A percentile compares a stretch with the other conserved stretches of the same genome.
phyloP scores from a whole-genome alignment of 2,888 invertebrate genomes.

The Xanthorhoe spadicearia region DNA sequence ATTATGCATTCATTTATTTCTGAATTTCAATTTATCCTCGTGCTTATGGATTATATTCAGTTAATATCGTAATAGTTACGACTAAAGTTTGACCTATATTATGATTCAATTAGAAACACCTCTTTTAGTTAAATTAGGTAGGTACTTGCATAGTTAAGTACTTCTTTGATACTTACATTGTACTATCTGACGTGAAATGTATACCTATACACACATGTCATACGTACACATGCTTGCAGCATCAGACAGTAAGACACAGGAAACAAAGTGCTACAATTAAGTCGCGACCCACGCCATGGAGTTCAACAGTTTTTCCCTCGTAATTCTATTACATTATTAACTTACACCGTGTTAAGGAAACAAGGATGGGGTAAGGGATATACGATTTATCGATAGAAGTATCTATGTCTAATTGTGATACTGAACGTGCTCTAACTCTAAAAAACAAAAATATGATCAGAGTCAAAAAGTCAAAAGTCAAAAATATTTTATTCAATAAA shows the following conservation, averaged over 20 bases:
- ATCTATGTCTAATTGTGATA: neutral
- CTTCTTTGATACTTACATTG: neutral
- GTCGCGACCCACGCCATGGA: conserved; percentile 72
- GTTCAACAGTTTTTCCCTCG: conserved; percentile 84
- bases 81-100: too few relatives aligned
- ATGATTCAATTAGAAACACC: too few relatives aligned
- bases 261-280: conserved; percentile 83
- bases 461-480: too few relatives aligned
- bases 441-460: too few relatives aligned
- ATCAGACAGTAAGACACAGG: conserved; percentile 57
- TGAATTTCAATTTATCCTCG: neutral
- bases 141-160: neutral
- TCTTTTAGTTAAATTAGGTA: neutral
- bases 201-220: too few relatives aligned
- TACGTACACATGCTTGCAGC: conserved; percentile 28
- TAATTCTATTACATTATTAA: conserved; percentile 85
- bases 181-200: conserved; percentile 13
- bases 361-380: conserved; percentile 51
- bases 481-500: too few relatives aligned
- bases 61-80: too few relatives aligned
- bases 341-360: conserved; percentile 80
- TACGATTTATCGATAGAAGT: conserved; percentile 32
- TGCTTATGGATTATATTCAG: too few relatives aligned
- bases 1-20: neutral
- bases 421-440: too few relatives aligned